Conservation (phyloP, 2,888 invertebrate genomes). For the Spicauda simplicius region DNA sequence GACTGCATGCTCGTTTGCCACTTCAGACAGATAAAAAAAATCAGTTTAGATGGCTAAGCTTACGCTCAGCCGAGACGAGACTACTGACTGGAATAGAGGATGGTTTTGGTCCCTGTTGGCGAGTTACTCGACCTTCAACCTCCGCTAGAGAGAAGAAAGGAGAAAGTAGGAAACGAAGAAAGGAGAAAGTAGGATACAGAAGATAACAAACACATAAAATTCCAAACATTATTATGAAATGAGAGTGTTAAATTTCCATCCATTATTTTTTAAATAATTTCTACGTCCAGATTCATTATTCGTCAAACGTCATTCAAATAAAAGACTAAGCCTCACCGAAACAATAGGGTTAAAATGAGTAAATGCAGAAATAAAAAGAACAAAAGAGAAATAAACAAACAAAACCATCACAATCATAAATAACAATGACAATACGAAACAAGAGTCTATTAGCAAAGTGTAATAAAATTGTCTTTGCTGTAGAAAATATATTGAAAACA, state of each 20-base stretch:
- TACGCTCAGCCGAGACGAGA: too few species aligned
- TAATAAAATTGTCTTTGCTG: neutral
- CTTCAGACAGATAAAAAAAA: too few species aligned
- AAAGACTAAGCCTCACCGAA: neutral
- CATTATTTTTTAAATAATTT: neutral
- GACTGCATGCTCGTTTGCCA: too few species aligned
- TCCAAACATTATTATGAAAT: too few species aligned
- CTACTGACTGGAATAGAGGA: too few species aligned
- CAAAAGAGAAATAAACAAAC: neutral
- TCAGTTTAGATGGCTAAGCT: too few species aligned
- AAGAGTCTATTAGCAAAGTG: neutral
- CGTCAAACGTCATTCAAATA: neutral
- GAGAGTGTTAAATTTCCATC: neutral
- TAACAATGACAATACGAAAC: neutral
- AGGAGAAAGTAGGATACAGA: too few species aligned
- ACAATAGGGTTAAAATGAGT: conserved; percentile 1
- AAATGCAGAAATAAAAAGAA: conserved; percentile 1
- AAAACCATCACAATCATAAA: neutral
- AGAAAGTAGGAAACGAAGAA: too few species aligned
- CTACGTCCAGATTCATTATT: neutral
- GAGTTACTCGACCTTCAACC: too few species aligned
- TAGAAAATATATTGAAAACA: neutral
- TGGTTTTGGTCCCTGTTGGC: too few species aligned
- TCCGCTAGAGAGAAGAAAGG: too few species aligned
- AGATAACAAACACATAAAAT: too few species aligned